Conservation (phyloP, 1,140 invertebrate species). For the Drosophila nigrodunni region DNA sequence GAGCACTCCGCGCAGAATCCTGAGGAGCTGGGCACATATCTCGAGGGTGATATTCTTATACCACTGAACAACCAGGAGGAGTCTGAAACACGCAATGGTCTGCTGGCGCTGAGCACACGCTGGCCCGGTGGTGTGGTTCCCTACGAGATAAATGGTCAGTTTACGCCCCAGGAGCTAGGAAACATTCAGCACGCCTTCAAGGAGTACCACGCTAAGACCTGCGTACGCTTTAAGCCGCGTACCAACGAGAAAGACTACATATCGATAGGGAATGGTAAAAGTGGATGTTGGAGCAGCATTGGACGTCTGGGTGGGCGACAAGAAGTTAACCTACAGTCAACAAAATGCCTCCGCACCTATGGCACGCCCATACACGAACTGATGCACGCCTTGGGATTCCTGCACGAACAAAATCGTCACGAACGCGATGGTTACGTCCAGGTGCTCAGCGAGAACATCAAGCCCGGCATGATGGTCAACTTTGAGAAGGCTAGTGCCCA, state of each 20-base stretch:
- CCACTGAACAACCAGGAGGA: constrained; percentile 86
- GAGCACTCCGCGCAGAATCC: constrained; percentile 87
- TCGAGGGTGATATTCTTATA: constrained; percentile 89
- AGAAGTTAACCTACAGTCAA: constrained; percentile 84
- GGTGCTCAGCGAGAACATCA: constrained; percentile 90
- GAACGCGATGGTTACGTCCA: constrained; percentile 91
- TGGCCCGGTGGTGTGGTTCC: constrained; percentile 90
- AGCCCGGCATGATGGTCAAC: constrained; percentile 88
- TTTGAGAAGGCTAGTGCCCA: constrained; percentile 88
- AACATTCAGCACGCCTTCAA: constrained; percentile 88
- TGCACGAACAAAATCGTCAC: constrained; percentile 93
- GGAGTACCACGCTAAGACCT: constrained; percentile 90
- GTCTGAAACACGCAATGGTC: constrained; percentile 86
- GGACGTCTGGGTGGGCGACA: constrained; percentile 87
- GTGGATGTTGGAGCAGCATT: constrained; percentile 93
- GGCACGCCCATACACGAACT: constrained; percentile 93
- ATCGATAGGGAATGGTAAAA: constrained; percentile 87
- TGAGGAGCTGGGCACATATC: constrained; percentile 90
- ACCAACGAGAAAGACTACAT: constrained; percentile 89
- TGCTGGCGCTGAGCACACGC: constrained; percentile 86
- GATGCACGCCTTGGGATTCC: constrained; percentile 93
- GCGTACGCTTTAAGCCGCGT: constrained; percentile 89
- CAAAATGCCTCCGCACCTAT: constrained; percentile 89
- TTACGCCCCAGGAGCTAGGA: constrained; percentile 85
- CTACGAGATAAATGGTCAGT: constrained; percentile 89